phyloP scores from a whole-genome alignment of 1,140 invertebrate species.

The Drosophila littoralis region DNA sequence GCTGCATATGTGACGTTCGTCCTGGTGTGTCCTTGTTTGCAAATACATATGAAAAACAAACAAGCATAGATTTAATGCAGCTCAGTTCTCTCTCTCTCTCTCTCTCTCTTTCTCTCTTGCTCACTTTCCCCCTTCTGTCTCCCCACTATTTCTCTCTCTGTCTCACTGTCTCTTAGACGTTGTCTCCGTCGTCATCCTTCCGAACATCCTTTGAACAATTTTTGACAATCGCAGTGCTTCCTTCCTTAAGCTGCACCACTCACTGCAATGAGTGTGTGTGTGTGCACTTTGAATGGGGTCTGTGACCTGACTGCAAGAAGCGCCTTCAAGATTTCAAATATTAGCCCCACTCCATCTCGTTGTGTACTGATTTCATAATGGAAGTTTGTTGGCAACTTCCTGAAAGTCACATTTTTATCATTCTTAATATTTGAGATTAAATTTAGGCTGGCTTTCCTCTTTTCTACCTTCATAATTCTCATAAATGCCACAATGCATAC shows the following conservation, averaged over 20 bases:
- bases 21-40: slow-evolving; percentile 68
- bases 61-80: slow-evolving; percentile 81
- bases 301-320: slow-evolving; percentile 28
- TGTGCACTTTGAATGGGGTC: slow-evolving; percentile 27
- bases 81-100: slow-evolving; percentile 15
- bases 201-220: slow-evolving; percentile 43
- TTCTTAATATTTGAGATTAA: neutral
- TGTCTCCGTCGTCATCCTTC: slow-evolving; percentile 1
- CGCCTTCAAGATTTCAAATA: slow-evolving; percentile 37
- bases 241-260: slow-evolving; percentile 34
- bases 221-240: slow-evolving; percentile 49
- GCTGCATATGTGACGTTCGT: slow-evolving; percentile 53
- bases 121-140: neutral
- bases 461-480: too few species aligned
- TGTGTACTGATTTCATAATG: slow-evolving; percentile 2
- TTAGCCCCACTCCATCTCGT: slow-evolving; percentile 13
- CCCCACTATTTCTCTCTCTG: neutral
- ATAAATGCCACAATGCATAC: too few species aligned
- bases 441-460: too few species aligned
- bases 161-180: slow-evolving; percentile 6
- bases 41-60: slow-evolving; percentile 80
- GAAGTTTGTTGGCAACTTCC: slow-evolving; percentile 4
- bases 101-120: slow-evolving; percentile 3
- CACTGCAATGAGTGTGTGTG: slow-evolving; percentile 9
- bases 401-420: neutral